Percentiles rank a stretch among this genome's conserved stretches.
These are phyloP conservation scores for Bicyclus anynana DNA, from an alignment of 1,140 invertebrate genomes.

Conservation along the genomic window DNA sequence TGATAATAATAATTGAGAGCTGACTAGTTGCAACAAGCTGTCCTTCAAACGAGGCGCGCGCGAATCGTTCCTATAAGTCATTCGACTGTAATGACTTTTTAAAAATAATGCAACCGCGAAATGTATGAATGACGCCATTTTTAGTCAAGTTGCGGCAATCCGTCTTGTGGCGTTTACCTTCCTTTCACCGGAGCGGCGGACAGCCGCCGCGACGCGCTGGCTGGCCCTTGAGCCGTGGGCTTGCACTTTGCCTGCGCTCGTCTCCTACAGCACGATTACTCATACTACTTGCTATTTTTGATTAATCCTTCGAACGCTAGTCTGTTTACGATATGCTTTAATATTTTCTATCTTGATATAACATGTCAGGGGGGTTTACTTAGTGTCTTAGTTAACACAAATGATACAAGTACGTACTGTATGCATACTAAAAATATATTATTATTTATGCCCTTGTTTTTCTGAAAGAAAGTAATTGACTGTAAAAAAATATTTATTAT, in stretches of 20 bases:
- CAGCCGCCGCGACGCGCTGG: conserved; percentile 44
- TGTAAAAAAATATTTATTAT: too few species aligned
- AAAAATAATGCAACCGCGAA: conserved; percentile 58
- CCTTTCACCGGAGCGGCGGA: conserved; percentile 57
- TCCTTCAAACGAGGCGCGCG: conserved; percentile 19
- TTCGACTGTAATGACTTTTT: conserved; percentile 35
- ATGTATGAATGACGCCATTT: conserved; percentile 71
- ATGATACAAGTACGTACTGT: too few species aligned
- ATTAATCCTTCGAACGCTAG: not conserved
- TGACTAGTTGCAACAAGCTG: conserved; percentile 16
- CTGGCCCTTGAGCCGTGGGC: conserved; percentile 44
- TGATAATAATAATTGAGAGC: conserved; percentile 10
- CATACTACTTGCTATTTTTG: conserved; percentile 29
- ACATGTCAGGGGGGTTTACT: not conserved
- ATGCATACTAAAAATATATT: not conserved
- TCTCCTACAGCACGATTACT: conserved; percentile 33
- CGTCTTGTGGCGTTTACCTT: conserved; percentile 62
- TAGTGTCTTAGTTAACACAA: too few species aligned
- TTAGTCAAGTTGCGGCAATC: conserved; percentile 70
- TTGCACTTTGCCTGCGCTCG: conserved; percentile 25
- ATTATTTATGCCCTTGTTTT: too few species aligned
- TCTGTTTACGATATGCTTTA: not conserved
- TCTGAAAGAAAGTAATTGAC: too few species aligned
- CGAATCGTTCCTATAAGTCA: conserved; percentile 15
- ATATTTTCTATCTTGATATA: not conserved